Conservation (phyloP, 2,888 invertebrate species). For the Trachelus stipa region DNA sequence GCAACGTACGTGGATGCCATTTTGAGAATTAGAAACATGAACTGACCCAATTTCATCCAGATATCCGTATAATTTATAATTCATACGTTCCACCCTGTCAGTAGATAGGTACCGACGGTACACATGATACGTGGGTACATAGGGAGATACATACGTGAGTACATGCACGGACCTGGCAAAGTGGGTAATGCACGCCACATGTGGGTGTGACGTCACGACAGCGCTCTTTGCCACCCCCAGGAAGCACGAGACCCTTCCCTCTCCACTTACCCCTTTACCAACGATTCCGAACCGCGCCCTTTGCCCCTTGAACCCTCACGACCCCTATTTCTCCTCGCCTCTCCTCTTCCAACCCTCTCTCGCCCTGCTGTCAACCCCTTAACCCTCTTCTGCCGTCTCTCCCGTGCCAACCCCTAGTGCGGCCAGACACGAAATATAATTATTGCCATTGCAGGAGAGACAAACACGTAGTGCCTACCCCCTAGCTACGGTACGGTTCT, state of each 20-base stretch:
- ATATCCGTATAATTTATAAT: neutral
- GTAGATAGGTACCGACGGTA: neutral
- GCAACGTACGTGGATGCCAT: neutral
- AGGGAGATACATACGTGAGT: constrained; percentile 22
- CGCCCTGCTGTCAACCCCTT: neutral
- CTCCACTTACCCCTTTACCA: neutral
- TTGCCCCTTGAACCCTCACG: constrained; percentile 8
- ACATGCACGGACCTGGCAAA: constrained; percentile 35
- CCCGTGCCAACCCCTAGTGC: neutral
- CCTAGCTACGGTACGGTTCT: neutral
- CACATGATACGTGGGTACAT: neutral
- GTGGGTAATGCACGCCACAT: constrained; percentile 55
- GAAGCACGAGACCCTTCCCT: neutral
- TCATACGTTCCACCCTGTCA: neutral
- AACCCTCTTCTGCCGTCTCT: neutral
- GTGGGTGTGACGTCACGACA: constrained; percentile 51
- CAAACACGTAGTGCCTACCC: neutral
- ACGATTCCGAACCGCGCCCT: neutral
- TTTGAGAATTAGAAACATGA: neutral
- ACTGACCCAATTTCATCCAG: neutral
- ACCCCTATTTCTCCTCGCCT: constrained; percentile 12
- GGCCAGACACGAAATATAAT: neutral
- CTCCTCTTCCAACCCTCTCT: constrained; percentile 9
- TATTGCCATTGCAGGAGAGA: neutral
- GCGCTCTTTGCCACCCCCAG: constrained; percentile 10